Conservation (phyloP, 2,113 vertebrate genomes). For the Cavia porcellus region DNA sequence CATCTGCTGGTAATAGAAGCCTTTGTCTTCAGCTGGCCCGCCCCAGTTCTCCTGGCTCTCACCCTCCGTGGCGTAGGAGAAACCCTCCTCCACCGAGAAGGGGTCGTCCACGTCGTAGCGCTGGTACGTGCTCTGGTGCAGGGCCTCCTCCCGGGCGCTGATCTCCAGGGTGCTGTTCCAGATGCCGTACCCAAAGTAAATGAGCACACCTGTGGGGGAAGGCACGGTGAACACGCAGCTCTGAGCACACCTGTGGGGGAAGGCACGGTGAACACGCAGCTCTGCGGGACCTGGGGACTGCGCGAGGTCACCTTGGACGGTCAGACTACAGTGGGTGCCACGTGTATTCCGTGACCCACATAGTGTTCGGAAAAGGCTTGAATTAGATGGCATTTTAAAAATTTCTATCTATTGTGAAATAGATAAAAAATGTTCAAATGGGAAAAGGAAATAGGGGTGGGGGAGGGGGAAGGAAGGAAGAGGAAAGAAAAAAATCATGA, state of each 20-base stretch:
- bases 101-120: constrained; percentile 96
- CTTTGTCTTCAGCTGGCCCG: constrained; percentile 86
- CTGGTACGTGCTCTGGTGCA: constrained; percentile 96
- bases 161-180: constrained; percentile 99
- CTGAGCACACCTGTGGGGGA: constrained; percentile 92
- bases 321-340: neutral
- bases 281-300: constrained; percentile 69
- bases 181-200: constrained; percentile 96
- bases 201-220: constrained; percentile 92
- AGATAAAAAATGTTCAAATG: neutral
- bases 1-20: constrained; percentile 92
- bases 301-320: neutral
- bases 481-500: neutral
- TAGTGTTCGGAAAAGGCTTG: neutral
- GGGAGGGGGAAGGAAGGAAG: neutral
- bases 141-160: constrained; percentile 92
- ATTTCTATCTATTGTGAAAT: neutral
- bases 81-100: constrained; percentile 89
- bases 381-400: neutral
- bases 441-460: neutral
- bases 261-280: constrained; percentile 29
- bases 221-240: constrained; percentile 5
- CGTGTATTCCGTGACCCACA: neutral
- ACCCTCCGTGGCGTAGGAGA: constrained; percentile 88
- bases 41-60: constrained; percentile 91